A percentile compares a stretch with the other conserved stretches of the same genome.
Evolutionary conservation across 1,140 invertebrate genomes (phyloP).

Genomic region (Bilobella aurantiaca): DNA sequence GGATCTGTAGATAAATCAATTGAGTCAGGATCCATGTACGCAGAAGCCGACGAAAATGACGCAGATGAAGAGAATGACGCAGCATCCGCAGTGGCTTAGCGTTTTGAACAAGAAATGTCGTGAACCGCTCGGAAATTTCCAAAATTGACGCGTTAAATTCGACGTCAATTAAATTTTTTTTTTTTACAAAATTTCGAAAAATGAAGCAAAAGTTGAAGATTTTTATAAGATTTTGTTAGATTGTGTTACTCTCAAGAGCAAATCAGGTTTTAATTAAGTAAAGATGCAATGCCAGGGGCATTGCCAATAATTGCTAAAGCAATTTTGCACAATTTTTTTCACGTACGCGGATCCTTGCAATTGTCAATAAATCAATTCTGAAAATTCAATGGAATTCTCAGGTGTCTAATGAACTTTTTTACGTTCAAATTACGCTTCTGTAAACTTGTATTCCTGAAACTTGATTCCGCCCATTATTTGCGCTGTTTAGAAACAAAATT

Average conservation of each 20-base stretch:
- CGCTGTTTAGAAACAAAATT: neutral
- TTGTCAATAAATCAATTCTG: neutral
- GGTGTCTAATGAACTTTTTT: too few relatives aligned
- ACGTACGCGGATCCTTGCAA: neutral
- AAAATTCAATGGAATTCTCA: too few relatives aligned
- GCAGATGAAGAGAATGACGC: neutral
- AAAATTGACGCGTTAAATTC: neutral
- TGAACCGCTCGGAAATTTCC: neutral
- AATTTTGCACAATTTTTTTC: neutral
- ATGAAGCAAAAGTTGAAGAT: too few relatives aligned
- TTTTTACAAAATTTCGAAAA: neutral
- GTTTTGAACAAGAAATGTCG: neutral
- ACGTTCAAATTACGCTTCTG: too few relatives aligned
- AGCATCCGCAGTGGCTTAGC: neutral
- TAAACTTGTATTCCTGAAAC: too few relatives aligned
- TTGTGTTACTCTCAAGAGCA: neutral
- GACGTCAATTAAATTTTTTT: neutral
- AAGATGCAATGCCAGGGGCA: neutral
- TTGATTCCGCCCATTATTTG: too few relatives aligned
- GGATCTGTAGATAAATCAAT: neutral
- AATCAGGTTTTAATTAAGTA: too few relatives aligned
- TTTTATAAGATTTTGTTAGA: neutral
- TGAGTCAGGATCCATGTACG: neutral
- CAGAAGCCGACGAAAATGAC: neutral
- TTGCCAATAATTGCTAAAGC: neutral